Base-by-base conservation (phyloP, 2,888 invertebrate species). In the Dynastes maya region DNA sequence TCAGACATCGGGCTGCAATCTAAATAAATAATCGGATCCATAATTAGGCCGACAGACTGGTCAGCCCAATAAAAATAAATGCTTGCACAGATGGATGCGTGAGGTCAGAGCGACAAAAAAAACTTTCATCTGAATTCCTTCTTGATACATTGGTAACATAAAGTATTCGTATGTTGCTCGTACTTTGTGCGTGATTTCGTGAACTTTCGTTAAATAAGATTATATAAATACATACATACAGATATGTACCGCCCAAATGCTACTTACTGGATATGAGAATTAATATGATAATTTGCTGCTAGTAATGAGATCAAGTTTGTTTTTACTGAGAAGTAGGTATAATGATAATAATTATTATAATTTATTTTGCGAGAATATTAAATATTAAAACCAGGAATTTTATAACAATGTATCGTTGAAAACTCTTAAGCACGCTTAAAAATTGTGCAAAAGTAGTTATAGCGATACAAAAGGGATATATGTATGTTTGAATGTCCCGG, bases 11-110 rank as follows among this genome's bases (percentile, higher is more conserved):
- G 40, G 11, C 40, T 29, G 68, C 45, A 58, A 76, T 68, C 29
- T 68, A 65, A 76, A 76, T 76, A 76, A 67, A 68, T 65, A 76
- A 76, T 58, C 67, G 49, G 32, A 45, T 67, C 67, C 76, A 68
- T 76, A 67, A 76, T 68, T 76, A 76, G 58, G 55, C 45, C 67
- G 68, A 68, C 76, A 64, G 65, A 55, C 68, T 68, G 13, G 76
- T 40, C 68, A 37, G 68, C 3, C 16, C 5, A 22, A 68, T 68
- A 76, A 68, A 68, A 76, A 76, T 65, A 65, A 65, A 67, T 74
- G 45, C 29, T 74, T 49, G 61, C 29, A 22, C 72, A 74, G 58
- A 61, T 61, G 72, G 71, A 74, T 16, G 61, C 8, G 49, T 74
- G 72, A 74, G 61, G 58, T 74, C 72, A 74, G 72, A 74, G 13